phyloP scores from a whole-genome alignment of 1,140 invertebrate genomes.

The Radopholus similis region DNA sequence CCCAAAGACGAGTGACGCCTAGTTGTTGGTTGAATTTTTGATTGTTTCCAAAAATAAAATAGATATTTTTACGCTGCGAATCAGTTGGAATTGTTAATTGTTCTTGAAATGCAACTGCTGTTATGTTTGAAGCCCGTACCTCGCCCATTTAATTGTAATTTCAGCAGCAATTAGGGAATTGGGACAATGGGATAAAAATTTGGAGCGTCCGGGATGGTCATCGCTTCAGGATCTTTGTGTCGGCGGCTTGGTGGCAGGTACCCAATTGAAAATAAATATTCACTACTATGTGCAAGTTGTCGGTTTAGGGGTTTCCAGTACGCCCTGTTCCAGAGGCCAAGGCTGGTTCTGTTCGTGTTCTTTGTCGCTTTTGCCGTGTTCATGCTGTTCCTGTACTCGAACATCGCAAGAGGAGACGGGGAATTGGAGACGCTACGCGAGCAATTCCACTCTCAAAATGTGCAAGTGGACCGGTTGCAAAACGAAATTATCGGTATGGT shows the following conservation, averaged over 20 bases:
- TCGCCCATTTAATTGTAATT: too few species aligned
- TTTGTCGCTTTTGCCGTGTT: neutral
- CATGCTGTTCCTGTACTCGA: neutral
- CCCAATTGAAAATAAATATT: neutral
- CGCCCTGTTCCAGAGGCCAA: neutral
- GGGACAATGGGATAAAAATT: too few species aligned
- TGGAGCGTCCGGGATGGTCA: too few species aligned
- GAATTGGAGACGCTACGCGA: neutral
- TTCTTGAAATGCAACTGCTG: too few species aligned
- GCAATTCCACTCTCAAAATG: neutral
- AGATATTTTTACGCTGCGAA: too few species aligned
- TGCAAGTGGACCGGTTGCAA: neutral
- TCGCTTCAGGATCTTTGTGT: neutral
- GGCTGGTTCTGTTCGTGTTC: too few species aligned
- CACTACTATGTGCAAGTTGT: neutral
- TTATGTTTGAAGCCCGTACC: too few species aligned
- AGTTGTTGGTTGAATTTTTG: too few species aligned
- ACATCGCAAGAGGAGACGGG: neutral
- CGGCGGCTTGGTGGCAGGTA: neutral
- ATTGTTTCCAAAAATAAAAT: too few species aligned
- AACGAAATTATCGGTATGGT: neutral
- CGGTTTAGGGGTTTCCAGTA: neutral
- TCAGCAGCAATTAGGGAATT: too few species aligned
- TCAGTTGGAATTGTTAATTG: too few species aligned
- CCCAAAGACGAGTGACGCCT: too few species aligned